Base-by-base conservation (phyloP, 2,888 invertebrate species). In the Habrosyne pyritoides region DNA sequence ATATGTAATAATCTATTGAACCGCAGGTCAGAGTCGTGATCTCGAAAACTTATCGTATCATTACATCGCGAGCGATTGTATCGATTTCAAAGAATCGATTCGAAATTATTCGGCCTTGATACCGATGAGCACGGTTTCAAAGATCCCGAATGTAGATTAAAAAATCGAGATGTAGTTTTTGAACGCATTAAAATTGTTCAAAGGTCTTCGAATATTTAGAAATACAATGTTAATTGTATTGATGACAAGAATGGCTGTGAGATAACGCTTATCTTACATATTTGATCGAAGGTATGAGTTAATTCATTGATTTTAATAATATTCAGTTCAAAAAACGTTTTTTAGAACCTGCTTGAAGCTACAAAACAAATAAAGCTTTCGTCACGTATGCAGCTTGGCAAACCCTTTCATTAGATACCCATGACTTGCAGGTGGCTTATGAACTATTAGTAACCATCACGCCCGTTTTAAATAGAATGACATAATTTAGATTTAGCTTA, bases 21-120 rank as follows among this genome's bases (percentile, higher is more conserved):
- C 84, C 60, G 51, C 60, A 61, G 85, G 85, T 86, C 86, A 75
- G 60, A 74, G 57, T 86, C 86, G 86, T 86, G 86, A 80, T 78
- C 72, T 57, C 64, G 64, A 72, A 71, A 70, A 60, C 59, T 69
- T 65, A 77, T 79, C 77, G 63, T 65, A 64, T 72, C 69, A 62
- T 64, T 73, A 77, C 69, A 80, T 83, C 82, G 81, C 71, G 71
- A 64, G 22, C 69, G 84, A 81, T 85, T 62, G 72, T 84, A 86
- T 87, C 84, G 78, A 73, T 82, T 78, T 75, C 78, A 78, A 78
- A 78, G 83, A 81, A 81, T 77, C 84, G 83, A 83, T 79, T 81
- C 77, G 73, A 77, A 80, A 78, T 76, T 76, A 73, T 66, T 75
- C 81, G 82, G 75, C 82, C 83, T 83, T 83, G 79, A 75, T 79